Percentiles rank a stretch among this genome's conserved stretches.
These are phyloP conservation scores for Heliconius himera DNA, from an alignment of 1,140 invertebrate species.

Conservation along the genomic window DNA sequence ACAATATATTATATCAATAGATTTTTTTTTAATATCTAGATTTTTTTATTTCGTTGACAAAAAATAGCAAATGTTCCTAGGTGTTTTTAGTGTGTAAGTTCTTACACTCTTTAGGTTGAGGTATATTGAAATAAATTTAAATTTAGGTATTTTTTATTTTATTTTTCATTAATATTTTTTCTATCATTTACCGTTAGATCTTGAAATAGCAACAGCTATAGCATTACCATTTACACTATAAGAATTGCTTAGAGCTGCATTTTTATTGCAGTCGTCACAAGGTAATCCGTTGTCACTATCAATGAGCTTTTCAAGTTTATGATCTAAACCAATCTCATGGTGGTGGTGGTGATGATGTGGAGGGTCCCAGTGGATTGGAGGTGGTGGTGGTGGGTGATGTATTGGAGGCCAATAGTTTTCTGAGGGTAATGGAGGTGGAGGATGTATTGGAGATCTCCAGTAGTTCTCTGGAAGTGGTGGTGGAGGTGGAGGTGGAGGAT, in stretches of 20 bases:
- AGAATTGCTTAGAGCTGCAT: slow-evolving; percentile 53
- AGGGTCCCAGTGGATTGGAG: slow-evolving; percentile 1
- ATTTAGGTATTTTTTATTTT: too few relatives aligned
- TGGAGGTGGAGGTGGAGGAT: slow-evolving; percentile 22
- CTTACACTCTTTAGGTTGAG: too few relatives aligned
- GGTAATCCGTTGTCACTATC: not conserved
- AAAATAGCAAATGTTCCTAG: too few relatives aligned
- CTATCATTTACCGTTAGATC: not conserved
- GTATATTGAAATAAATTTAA: too few relatives aligned
- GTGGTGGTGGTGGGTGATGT: slow-evolving; percentile 28
- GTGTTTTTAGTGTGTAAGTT: not conserved
- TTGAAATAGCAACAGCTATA: slow-evolving; percentile 57
- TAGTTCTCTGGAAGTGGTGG: slow-evolving; percentile 17
- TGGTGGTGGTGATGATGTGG: slow-evolving; percentile 15
- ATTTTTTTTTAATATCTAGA: too few relatives aligned
- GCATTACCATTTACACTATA: slow-evolving; percentile 53
- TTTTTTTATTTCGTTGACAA: too few relatives aligned
- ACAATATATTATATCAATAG: not conserved
- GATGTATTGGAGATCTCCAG: slow-evolving; percentile 36
- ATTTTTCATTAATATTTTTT: too few relatives aligned
- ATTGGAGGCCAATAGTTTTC: slow-evolving; percentile 34
- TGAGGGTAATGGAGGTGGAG: slow-evolving; percentile 7
- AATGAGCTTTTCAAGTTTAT: not conserved
- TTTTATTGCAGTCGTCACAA: slow-evolving; percentile 26
- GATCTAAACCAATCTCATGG: not conserved